Evolutionary conservation across 2,888 invertebrate species (phyloP), one percentile per base, ranked within the genome.

Genomic region (Oxyteleia sp.): DNA sequence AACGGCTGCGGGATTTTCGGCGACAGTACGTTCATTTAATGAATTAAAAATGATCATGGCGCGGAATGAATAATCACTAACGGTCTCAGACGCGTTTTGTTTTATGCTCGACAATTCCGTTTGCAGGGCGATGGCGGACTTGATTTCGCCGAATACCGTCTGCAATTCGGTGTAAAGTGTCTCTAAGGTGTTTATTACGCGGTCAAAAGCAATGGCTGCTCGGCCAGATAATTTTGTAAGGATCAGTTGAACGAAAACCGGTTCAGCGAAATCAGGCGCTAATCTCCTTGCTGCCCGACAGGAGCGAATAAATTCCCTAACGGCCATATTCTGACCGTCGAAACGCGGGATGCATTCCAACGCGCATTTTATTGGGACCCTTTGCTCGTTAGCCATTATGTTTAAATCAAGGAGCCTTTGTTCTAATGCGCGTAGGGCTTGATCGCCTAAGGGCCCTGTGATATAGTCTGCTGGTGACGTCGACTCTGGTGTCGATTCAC

Each of bases 351-450:
- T 55, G n/a, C 53, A 55, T n/a, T 68, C 55, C 0, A 68, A 13
- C 0, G 53, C 55, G 18, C 53, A 29, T n/a, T 68, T 68, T 1
- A 68, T 29, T 11, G 68, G 43, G 8, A 66, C 38, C 7, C 4
- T 2, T 16, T 20, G 20, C 20, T 51, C 45, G 45, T 10, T 45
- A 2, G 45, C 45, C 45, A 45, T 45, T 47, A 16, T 20, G 26
- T 26, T 26, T 7, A 26, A 26, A 26, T 26, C 7, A 26, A 7
- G 4, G 7, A 26, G 38, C 7, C 38, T 2, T 11, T 4, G 11
- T 38, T 38, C 38, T 38, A 26, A n/a, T n/a, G n/a, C n/a, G n/a
- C n/a, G n/a, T n/a, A n/a, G n/a, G n/a, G n/a, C n/a, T n/a, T n/a
- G n/a, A n/a, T n/a, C n/a, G n/a, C n/a, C n/a, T n/a, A n/a, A n/a